These are phyloP conservation scores for Spialia ferax DNA, from an alignment of 2,888 invertebrate genomes.

Conservation along the genomic window DNA sequence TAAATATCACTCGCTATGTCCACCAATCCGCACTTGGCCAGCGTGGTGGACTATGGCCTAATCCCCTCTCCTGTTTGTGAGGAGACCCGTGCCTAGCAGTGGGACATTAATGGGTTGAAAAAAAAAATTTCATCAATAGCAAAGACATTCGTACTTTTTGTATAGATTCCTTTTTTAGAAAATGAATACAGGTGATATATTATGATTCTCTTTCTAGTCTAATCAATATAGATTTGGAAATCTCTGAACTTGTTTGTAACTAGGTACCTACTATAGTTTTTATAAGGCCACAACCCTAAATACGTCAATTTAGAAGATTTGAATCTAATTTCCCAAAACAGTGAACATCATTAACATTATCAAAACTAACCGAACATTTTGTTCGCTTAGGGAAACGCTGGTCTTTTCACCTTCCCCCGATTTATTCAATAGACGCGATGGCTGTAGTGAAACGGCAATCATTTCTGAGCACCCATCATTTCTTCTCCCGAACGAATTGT, in stretches of 20 bases:
- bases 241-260: too few relatives aligned
- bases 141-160: neutral
- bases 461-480: constrained; percentile 65
- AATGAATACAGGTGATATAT: too few relatives aligned
- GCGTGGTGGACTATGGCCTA: too few relatives aligned
- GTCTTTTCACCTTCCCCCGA: constrained; percentile 48
- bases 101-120: too few relatives aligned
- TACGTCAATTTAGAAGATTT: neutral
- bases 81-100: too few relatives aligned
- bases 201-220: neutral
- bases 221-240: neutral
- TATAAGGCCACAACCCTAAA: neutral
- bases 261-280: too few relatives aligned
- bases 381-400: constrained; percentile 14
- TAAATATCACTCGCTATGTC: too few relatives aligned
- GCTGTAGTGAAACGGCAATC: constrained; percentile 59
- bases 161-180: neutral
- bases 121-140: too few relatives aligned
- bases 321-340: neutral
- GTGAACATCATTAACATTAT: constrained; percentile 13
- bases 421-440: constrained; percentile 54
- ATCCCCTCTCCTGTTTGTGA: too few relatives aligned
- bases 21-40: too few relatives aligned
- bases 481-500: constrained; percentile 67
- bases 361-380: constrained; percentile 25